Percentiles rank a stretch among this genome's conserved stretches.
Conservation (phyloP, 2,797 vertebrate genomes). For the Amazona ochrocephala region DNA sequence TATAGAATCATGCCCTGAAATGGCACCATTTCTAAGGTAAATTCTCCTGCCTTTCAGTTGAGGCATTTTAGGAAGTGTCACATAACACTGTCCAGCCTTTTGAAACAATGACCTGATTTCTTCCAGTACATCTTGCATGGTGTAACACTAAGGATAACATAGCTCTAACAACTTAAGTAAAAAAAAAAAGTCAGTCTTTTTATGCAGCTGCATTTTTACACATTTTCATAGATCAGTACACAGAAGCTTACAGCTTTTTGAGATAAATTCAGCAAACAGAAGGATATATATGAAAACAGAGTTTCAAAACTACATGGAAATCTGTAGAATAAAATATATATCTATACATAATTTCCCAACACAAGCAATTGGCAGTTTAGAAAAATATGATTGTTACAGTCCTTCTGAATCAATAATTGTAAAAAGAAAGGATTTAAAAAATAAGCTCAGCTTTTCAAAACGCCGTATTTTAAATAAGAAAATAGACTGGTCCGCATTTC, state of each 20-base stretch:
- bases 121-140: accelerated
- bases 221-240: not conserved
- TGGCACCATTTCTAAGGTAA: not conserved
- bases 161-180: not conserved
- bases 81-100: not conserved
- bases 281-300: constrained; percentile 18
- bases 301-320: constrained; percentile 29
- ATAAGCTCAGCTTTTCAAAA: constrained; percentile 25
- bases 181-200: constrained; percentile 9
- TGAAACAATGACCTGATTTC: constrained; percentile 15
- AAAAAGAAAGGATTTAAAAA: constrained; percentile 27
- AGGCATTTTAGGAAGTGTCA: constrained; percentile 20
- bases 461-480: constrained; percentile 2
- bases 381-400: constrained; percentile 45
- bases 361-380: constrained; percentile 56
- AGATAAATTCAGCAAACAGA: not conserved
- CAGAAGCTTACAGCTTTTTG: constrained; percentile 9
- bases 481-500: constrained; percentile 1
- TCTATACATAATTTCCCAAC: constrained; percentile 59
- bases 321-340: constrained; percentile 75
- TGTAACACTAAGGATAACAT: constrained; percentile 1
- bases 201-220: not conserved
- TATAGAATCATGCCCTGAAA: not conserved
- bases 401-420: constrained; percentile 14
- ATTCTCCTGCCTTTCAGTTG: not conserved